Evolutionary conservation across 1,140 invertebrate genomes (phyloP), one percentile per base, ranked within the genome.

Genomic region (Brachionus asplanchnoidis): DNA sequence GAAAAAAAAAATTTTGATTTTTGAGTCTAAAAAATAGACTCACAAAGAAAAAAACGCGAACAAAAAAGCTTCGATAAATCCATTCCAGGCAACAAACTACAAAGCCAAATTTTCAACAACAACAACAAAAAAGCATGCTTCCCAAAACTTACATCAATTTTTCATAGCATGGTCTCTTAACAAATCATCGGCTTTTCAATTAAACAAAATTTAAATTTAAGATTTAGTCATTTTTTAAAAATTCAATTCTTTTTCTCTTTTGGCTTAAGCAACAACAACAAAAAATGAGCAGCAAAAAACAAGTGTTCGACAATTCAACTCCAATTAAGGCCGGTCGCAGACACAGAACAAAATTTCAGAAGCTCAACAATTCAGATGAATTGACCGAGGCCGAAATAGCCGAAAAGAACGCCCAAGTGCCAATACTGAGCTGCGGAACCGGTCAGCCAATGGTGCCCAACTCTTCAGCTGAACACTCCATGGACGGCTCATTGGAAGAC

Each of bases 281-380:
- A 73, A 73, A 73, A 73, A 73, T 44, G n/a, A 73, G 68, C 68
- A 42, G n/a, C 17, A 73, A 73, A 73, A 73, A 73, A 44, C 66
- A 68, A 68, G 66, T 42, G 36, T 73, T 73, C 40, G 68, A 73
- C 5, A 73, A 73, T 42, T 73, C 68, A 17, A 73, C 68, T 36
- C 68, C 68, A 73, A 40, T 73, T 17, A 73, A 73, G n/a, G 28
- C 68, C n/a, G 26, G 66, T 40, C 32, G 40, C 42, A n/a, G 68
- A 23, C 32, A 40, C 32, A 40, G 42, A 20, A 11, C 28, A 3
- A 73, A 73, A 73, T 73, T 73, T 42, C 68, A 73, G 44, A 73
- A 73, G 36, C 17, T 73, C 2, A 73, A 73, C 36, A 40, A n/a
- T 17, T 73, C 68, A 68, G 32, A 68, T 32, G 32, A 68, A 17